phyloP scores from a whole-genome alignment of 2,888 invertebrate genomes.

The Temnothorax ravouxi region DNA sequence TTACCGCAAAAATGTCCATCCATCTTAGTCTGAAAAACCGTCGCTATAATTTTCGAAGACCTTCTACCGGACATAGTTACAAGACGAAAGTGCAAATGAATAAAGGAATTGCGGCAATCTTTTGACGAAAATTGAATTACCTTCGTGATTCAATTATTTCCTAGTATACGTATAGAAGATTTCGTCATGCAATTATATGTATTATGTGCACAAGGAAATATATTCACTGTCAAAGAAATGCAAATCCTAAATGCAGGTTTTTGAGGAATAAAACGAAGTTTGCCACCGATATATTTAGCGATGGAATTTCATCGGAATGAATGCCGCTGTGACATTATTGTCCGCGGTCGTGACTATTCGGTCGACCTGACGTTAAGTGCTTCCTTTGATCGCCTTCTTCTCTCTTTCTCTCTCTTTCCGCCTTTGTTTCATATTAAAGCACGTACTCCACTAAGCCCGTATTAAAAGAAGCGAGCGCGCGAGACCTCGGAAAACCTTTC shows the following conservation, averaged over 20 bases:
- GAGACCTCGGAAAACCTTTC: slow-evolving; percentile 49
- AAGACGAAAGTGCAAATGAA: slow-evolving; percentile 5
- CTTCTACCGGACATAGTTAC: slow-evolving; percentile 11
- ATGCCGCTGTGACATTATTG: slow-evolving; percentile 16
- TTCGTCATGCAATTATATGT: background rate
- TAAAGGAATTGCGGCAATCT: slow-evolving; percentile 7
- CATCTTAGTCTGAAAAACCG: slow-evolving; percentile 42
- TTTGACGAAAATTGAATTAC: slow-evolving; percentile 28
- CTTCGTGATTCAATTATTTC: slow-evolving; percentile 21
- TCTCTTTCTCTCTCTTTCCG: background rate
- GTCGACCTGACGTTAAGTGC: slow-evolving; percentile 66
- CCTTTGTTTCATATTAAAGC: slow-evolving; percentile 65
- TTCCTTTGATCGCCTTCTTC: slow-evolving; percentile 60
- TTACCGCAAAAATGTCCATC: slow-evolving; percentile 68
- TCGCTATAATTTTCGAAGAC: slow-evolving; percentile 10
- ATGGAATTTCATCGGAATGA: slow-evolving; percentile 15
- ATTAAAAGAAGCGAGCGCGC: slow-evolving; percentile 49
- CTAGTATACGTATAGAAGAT: background rate
- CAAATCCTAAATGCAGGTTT: background rate
- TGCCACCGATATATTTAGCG: background rate
- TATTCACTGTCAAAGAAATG: background rate
- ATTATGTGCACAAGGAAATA: background rate
- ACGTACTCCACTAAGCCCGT: slow-evolving; percentile 57
- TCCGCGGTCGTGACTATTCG: slow-evolving; percentile 53
- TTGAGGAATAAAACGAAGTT: slow-evolving; percentile 1